Evolutionary conservation across 2,888 invertebrate species (phyloP).

Genomic region (Eurytoma adleriae): DNA sequence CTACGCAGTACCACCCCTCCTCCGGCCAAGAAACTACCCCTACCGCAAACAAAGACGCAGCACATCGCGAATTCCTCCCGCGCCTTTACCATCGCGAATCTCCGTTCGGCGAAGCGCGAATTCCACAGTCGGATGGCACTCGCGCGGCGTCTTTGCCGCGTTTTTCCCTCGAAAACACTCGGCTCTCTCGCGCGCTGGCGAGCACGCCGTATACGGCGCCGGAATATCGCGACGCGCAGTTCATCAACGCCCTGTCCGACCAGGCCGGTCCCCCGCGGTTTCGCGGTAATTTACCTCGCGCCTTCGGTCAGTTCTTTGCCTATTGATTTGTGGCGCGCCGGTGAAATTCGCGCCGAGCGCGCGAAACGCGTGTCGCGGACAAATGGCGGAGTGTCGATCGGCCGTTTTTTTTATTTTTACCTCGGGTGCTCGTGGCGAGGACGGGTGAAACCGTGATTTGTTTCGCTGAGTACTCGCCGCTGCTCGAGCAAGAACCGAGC

Average conservation of each 20-base stretch:
- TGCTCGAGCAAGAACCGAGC: background rate
- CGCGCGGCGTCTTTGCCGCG: constrained; percentile 4
- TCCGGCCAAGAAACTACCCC: too few species aligned
- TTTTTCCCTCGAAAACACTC: background rate
- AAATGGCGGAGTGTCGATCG: background rate
- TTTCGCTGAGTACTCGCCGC: too few species aligned
- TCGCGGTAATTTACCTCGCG: background rate
- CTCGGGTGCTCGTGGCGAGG: too few species aligned
- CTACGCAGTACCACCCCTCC: too few species aligned
- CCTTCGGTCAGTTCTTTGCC: background rate
- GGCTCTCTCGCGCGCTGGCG: constrained; percentile 55
- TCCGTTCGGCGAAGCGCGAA: background rate
- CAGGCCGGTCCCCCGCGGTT: background rate
- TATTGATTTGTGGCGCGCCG: constrained; percentile 33
- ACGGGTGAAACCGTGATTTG: too few species aligned
- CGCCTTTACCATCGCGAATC: too few species aligned
- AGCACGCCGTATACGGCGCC: constrained; percentile 57
- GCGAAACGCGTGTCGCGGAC: background rate
- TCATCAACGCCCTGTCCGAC: constrained; percentile 67
- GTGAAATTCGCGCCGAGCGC: background rate
- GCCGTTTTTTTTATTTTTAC: background rate
- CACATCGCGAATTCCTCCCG: too few species aligned
- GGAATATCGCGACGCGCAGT: constrained; percentile 67
- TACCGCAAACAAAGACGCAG: too few species aligned
- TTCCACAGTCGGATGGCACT: background rate